Evolutionary conservation across 2,888 invertebrate genomes (phyloP).

Genomic region (Rhagium mordax): DNA sequence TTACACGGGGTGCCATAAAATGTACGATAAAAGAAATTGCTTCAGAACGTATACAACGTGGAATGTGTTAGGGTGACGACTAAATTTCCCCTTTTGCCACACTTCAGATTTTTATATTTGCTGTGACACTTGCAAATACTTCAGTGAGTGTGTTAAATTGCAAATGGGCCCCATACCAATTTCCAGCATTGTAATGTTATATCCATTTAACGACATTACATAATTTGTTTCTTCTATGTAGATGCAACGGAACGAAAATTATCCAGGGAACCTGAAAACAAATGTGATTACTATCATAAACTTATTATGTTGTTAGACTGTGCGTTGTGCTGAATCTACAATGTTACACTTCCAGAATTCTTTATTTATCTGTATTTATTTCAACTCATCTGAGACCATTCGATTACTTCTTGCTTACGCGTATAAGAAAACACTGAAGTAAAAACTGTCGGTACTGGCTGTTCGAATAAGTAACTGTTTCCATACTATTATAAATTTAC

Average conservation of each 20-base stretch:
- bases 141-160: background rate
- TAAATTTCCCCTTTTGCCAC: conserved; percentile 43
- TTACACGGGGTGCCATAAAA: conserved; percentile 42
- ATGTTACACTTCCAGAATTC: too few relatives aligned
- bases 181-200: background rate
- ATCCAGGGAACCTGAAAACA: too few relatives aligned
- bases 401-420: too few relatives aligned
- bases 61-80: conserved; percentile 44
- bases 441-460: too few relatives aligned
- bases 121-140: background rate
- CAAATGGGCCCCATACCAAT: background rate
- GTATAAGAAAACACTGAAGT: too few relatives aligned
- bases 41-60: conserved; percentile 46
- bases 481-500: too few relatives aligned
- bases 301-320: too few relatives aligned
- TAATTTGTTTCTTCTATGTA: background rate
- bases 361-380: too few relatives aligned
- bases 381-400: too few relatives aligned
- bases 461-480: too few relatives aligned
- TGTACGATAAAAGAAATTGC: conserved; percentile 47
- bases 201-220: background rate
- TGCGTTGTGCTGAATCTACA: too few relatives aligned
- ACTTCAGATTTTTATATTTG: conserved; percentile 12
- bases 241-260: background rate
- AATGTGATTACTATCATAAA: too few relatives aligned